Base-by-base conservation (phyloP, 2,888 invertebrate genomes). In the Cerastoderma edule region DNA sequence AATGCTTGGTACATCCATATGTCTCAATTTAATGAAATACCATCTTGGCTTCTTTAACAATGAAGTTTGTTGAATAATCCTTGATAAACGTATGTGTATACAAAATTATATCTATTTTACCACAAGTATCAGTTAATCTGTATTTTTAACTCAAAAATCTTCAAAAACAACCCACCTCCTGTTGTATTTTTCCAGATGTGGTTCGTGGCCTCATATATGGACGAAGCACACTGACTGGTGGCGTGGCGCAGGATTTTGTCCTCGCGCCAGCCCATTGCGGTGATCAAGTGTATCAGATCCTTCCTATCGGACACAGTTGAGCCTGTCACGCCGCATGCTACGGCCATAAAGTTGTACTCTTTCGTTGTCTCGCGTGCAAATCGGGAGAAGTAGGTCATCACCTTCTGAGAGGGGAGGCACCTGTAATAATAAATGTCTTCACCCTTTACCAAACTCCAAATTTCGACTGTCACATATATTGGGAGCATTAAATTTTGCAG, bases 231-330 rank as follows among this genome's bases (percentile, higher is more conserved):
- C 64, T 89, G 89, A 69, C 89, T 89, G 64, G 91, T 91, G 44
- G 89, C 84, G 72, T 92, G 92, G 86, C 91, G 89, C 4, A 92
- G 81, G 60, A 86, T 78, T 2, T 80, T 79, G 60, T 92, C 91
- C 68, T 91, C 91, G 16, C 89, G 75, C 91, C 92, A 92, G 39
- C 91, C 89, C 72, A 89, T 91, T 46, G 89, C 84, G 6, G 91
- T 90, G 46, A 92, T 88, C 54, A 82, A 67, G 69, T 91, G 90
- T 16, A 90, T 87, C 67, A 92, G 78, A 5, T 88, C 81, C 75
- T 91, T 90, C 27, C 90, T 85, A 39, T 88, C 89, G 2, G 84
- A 75, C 19, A 86, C 83, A 5, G 80, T 72, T 10, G 82, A 73
- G 1, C 85, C 88, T 32, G 78, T 81, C 24, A 84, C 70, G 28